Base-by-base conservation (phyloP, 2,888 invertebrate genomes). In the Exephanes ischioxanthus region DNA sequence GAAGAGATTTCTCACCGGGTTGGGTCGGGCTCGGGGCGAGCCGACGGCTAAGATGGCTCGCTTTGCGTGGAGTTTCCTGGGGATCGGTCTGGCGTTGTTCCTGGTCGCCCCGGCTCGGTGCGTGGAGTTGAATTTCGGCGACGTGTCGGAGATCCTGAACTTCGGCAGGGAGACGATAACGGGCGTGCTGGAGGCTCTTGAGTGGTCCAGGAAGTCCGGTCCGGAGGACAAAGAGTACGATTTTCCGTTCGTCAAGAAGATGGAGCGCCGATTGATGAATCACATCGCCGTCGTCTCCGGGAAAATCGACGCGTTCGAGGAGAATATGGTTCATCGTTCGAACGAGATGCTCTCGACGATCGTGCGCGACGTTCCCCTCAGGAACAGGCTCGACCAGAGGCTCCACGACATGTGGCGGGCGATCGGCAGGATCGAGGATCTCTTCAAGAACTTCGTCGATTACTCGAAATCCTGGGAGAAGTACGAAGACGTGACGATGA, bases 401-500 rank as follows among this genome's bases (percentile, higher is more conserved):
- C 89, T 88, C 3, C 79, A 33, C 19, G 71, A 55, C 71, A 78
- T 87, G 70, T 83, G 26, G 9, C 26, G 19, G 0, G 76, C 96
- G 85, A 92, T 96, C 84, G 95, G 95, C 79, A 94, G 96, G 19
- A 95, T 97, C 63, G 94, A 96, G 70, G 94, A 95, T 41, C 95
- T 95, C 4, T 96, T 96, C 87, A 92, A 94, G 41, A 94, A 95
- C 90, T 96, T 97, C 96, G 92, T 95, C 85, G 95, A 95, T 76
- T 96, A 96, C 91, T 95, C 95, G 77, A 92, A 94, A 1, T 90
- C 95, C 70, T 94, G 95, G 87, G 93, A 94, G 48, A 94, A 94
- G 82, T 94, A 96, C 87, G 97, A 97, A 92, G 92, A 94, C 86
- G 94, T 94, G 83, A 97, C 97, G 6, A 91, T 97, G 87, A 95